Conservation (phyloP, 2,113 vertebrate species). For the Ophthalmolycus amberensis region DNA sequence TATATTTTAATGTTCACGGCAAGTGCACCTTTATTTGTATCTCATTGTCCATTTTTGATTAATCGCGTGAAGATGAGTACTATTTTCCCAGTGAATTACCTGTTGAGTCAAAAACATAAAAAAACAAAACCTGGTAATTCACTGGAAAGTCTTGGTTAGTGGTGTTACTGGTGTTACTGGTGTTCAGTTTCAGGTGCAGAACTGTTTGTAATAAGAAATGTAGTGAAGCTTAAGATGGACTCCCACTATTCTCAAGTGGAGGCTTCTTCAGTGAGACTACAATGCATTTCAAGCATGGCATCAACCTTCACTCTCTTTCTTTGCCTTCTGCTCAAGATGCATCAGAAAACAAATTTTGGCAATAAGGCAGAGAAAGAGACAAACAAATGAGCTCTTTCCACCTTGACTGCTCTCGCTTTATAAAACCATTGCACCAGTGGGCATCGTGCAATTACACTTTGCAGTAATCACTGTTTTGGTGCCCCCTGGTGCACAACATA, state of each 20-base stretch:
- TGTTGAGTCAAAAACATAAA: not conserved
- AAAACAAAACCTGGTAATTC: not conserved
- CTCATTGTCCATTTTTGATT: conserved; percentile 7
- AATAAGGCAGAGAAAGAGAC: conserved; percentile 15
- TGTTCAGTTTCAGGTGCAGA: not conserved
- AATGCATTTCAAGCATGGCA: not conserved
- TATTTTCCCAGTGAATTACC: not conserved
- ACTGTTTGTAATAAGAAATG: not conserved
- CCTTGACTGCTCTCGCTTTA: not conserved
- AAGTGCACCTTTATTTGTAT: conserved; percentile 17
- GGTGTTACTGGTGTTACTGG: not conserved
- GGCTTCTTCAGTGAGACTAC: not conserved
- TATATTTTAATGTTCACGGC: not conserved
- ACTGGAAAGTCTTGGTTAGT: not conserved
- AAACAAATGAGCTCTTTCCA: not conserved
- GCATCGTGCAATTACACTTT: not conserved
- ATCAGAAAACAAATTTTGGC: not conserved
- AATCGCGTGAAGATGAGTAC: not conserved
- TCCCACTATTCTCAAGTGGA: not conserved
- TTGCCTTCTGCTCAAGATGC: not conserved
- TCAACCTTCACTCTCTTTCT: not conserved
- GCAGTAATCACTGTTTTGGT: not conserved
- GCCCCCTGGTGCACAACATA: conserved; percentile 28
- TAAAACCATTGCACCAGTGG: not conserved
- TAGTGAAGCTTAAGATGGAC: not conserved